phyloP scores from a whole-genome alignment of 2,113 vertebrate genomes.

The Ceyx melanurus region DNA sequence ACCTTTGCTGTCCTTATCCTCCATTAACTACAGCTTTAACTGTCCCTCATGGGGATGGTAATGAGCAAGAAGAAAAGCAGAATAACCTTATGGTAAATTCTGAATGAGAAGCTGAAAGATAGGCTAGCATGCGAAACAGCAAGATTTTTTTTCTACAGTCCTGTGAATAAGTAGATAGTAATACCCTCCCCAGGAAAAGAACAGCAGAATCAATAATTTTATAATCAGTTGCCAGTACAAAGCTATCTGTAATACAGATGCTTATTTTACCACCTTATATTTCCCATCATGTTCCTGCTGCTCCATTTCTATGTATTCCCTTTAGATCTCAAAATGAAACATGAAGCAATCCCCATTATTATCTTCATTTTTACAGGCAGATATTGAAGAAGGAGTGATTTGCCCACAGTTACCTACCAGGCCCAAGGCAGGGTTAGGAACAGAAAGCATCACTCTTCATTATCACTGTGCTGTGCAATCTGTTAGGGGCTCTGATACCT shows the following conservation, averaged over 20 bases:
- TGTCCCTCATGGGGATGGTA: constrained; percentile 51
- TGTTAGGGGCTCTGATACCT: constrained; percentile 3
- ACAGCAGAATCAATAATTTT: constrained; percentile 47
- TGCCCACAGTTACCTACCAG: not conserved
- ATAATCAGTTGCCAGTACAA: not conserved
- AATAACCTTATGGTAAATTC: constrained; percentile 51
- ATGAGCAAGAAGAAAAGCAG: constrained; percentile 49
- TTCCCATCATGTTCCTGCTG: not conserved
- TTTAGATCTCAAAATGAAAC: constrained; percentile 1
- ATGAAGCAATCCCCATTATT: not conserved
- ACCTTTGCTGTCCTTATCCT: constrained; percentile 72
- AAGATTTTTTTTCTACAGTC: constrained; percentile 21
- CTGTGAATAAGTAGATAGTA: constrained; percentile 35
- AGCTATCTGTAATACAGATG: constrained; percentile 3
- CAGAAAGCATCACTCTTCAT: constrained; percentile 42
- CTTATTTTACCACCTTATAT: constrained; percentile 17
- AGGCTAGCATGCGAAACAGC: constrained; percentile 10
- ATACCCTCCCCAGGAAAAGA: constrained; percentile 15
- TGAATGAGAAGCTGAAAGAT: not conserved
- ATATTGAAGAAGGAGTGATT: not conserved
- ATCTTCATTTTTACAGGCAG: not conserved
- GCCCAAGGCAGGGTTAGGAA: not conserved
- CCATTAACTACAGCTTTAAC: constrained; percentile 72
- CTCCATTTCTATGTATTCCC: not conserved
- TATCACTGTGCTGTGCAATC: not conserved